Base-by-base conservation (phyloP, 2,113 vertebrate species). In the Microtus montanus region DNA sequence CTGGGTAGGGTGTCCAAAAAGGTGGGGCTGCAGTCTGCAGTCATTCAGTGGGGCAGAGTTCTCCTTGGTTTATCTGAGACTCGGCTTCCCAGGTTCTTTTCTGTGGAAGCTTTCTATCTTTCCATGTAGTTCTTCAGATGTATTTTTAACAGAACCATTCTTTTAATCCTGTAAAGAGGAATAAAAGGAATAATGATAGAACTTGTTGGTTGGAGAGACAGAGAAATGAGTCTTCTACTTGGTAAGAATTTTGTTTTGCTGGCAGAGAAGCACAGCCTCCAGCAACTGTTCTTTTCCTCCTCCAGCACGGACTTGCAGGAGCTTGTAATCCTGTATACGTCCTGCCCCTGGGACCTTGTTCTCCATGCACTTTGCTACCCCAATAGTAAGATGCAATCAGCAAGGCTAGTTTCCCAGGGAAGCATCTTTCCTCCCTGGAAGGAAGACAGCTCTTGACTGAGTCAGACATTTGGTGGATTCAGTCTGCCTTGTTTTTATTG, bases 301-400 rank as follows among this genome's bases (percentile, higher is more conserved):
- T 95, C 94, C 68, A 91, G 79, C 77, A 92, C 35, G 13, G 38
- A 95, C 90, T 93, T 93, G 89, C 91, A 95, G 95, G 78, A 93
- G 54, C 88, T 96, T 92, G 79, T 92, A 87, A 89, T 94, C 91
- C 90, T 95, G n/a, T 95, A 94, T 96, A 96, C 97, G 95, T 97
- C 96, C 94, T 92, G 93, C 79, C 38, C 90, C 35, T 47, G 63
- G 0, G 0, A 95, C 95, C 93, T 91, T 92, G 96, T 33, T 97
- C 89, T 93, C 14, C 22, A 95, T 96, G 91, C 88, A 95, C 94
- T 97, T 49, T 91, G 96, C 94, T 95, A 82, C 86, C 92, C 5
- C 74, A 70, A 93, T 9, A 2, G 7, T 90, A 89, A 95, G 75
- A 63, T 95, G 92, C 91, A 97, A 96, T 94, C 70, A 93, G 95